Percentiles rank a stretch among this genome's conserved stretches.
Evolutionary conservation across 1,140 invertebrate genomes (phyloP).

Genomic region (Dendroctonus valens): DNA sequence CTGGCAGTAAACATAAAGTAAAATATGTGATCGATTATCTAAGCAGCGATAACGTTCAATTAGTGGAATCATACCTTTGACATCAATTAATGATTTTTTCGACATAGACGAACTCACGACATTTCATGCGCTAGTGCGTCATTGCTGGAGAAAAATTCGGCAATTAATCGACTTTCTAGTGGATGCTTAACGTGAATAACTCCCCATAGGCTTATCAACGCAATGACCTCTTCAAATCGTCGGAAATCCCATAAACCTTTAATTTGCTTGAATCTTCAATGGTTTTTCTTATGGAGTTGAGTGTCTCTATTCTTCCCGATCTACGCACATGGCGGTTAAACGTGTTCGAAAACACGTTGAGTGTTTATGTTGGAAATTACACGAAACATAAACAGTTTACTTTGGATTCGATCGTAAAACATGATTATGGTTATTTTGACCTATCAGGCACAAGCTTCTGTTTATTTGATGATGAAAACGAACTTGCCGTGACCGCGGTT

Average conservation of each 20-base stretch:
- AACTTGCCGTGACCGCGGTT: background rate
- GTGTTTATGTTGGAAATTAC: background rate
- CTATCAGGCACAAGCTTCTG: constrained; percentile 3
- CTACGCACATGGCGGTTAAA: background rate
- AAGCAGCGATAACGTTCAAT: background rate
- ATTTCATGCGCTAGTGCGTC: too few species aligned
- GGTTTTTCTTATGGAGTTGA: too few species aligned
- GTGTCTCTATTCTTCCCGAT: too few species aligned
- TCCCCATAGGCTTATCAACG: too few species aligned
- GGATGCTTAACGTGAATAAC: too few species aligned
- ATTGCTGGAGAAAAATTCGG: too few species aligned
- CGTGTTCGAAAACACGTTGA: constrained; percentile 2
- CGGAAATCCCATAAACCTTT: too few species aligned
- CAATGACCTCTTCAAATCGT: too few species aligned
- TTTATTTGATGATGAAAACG: constrained; percentile 16
- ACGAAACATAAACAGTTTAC: constrained; percentile 20
- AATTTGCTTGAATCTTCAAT: too few species aligned
- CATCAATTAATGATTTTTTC: background rate
- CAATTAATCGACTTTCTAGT: too few species aligned
- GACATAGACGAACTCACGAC: too few species aligned
- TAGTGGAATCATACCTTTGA: constrained; percentile 2
- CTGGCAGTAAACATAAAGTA: too few species aligned
- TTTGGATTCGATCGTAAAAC: constrained; percentile 11
- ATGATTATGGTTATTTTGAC: constrained; percentile 10
- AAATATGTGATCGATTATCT: background rate